Evolutionary conservation across 2,888 invertebrate genomes (phyloP).

Genomic region (Achlya flavicornis): DNA sequence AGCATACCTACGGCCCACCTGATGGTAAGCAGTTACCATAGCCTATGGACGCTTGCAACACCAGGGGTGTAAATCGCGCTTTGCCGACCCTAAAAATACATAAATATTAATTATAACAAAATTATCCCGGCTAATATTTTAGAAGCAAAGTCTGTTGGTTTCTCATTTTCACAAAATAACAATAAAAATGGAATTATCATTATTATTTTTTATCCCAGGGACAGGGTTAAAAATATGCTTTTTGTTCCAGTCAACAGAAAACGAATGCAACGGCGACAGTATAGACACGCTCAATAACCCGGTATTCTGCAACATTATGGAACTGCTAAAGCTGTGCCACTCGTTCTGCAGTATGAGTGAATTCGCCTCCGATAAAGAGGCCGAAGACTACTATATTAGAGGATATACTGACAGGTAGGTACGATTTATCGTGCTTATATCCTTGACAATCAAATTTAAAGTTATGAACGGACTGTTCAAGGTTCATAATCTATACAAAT

Average conservation of each 20-base stretch:
- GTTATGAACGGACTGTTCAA: no score
- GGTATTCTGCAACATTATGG: constrained; percentile 82
- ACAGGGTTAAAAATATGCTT: background rate
- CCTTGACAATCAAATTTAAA: no score
- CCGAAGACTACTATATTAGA: constrained; percentile 69
- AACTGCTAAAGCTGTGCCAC: constrained; percentile 86
- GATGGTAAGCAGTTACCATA: no score
- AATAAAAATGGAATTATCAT: background rate
- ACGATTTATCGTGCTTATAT: constrained; percentile 12
- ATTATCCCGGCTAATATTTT: no score
- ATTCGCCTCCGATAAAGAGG: constrained; percentile 65
- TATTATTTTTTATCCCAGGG: background rate
- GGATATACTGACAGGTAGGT: constrained; percentile 78
- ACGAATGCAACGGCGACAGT: constrained; percentile 56
- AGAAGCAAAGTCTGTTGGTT: no score
- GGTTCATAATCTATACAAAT: no score
- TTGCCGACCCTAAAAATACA: no score
- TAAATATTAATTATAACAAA: no score
- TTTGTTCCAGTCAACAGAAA: constrained; percentile 56
- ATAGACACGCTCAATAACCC: constrained; percentile 68
- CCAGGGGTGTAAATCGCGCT: no score
- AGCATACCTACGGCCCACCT: no score
- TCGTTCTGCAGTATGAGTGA: constrained; percentile 83
- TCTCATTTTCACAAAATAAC: background rate
- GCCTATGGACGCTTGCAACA: no score